phyloP scores from a whole-genome alignment of 2,113 vertebrate genomes.

The Triplophysa tibetana region DNA sequence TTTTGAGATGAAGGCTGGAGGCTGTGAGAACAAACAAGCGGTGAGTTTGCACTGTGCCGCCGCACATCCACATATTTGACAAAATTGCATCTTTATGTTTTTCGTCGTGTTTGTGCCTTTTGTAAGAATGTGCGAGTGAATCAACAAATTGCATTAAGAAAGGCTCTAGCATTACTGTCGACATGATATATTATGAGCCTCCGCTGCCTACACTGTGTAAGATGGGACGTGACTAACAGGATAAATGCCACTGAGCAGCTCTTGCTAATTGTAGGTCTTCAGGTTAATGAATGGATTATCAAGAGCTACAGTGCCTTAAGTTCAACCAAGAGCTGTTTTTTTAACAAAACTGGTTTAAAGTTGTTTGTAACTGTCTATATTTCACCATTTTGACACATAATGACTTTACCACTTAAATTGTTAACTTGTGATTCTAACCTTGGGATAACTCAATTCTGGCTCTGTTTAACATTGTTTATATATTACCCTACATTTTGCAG shows the following conservation, averaged over 20 bases:
- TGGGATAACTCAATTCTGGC: no score
- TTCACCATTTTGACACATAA: not conserved
- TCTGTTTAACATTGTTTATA: no score
- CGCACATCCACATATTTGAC: constrained; percentile 14
- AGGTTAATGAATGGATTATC: constrained; percentile 7
- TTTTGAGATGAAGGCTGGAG: constrained; percentile 47
- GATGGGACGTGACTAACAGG: constrained; percentile 12
- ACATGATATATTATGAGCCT: not conserved
- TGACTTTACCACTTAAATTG: no score
- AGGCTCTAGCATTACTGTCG: constrained; percentile 5
- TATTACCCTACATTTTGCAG: no score
- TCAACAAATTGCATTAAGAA: constrained; percentile 9
- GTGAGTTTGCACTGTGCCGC: not conserved
- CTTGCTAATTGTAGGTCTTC: constrained; percentile 10
- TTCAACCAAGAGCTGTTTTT: constrained; percentile 12
- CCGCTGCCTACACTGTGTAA: constrained; percentile 18
- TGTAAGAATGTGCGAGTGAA: not conserved
- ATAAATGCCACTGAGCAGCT: constrained; percentile 26
- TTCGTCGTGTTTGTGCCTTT: constrained; percentile 3
- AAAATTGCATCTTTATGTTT: constrained; percentile 21
- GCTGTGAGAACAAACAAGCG: constrained; percentile 23
- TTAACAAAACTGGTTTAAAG: not conserved
- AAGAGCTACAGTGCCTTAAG: constrained; percentile 1
- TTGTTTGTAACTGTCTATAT: not conserved
- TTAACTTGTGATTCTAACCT: no score